phyloP scores from a whole-genome alignment of 2,888 invertebrate genomes.

The Lacanobia oleracea region DNA sequence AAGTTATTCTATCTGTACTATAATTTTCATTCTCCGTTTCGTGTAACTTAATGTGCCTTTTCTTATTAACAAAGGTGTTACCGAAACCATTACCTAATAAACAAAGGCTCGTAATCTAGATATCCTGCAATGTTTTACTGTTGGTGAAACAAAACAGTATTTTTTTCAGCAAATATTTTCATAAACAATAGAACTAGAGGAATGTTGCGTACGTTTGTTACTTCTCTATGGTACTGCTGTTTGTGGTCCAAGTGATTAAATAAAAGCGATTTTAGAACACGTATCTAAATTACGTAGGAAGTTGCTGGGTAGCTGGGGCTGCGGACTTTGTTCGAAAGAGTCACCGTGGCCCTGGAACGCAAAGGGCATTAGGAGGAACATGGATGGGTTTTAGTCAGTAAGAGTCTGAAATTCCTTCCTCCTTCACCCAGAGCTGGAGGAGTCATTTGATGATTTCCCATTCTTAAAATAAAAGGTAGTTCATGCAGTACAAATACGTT shows the following conservation, averaged over 20 bases:
- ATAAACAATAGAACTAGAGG: slow-evolving; percentile 62
- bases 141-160: slow-evolving; percentile 53
- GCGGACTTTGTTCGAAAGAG: too few species aligned
- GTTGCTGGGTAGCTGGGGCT: too few species aligned
- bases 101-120: slow-evolving; percentile 47
- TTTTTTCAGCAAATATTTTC: slow-evolving; percentile 61
- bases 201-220: slow-evolving; percentile 55
- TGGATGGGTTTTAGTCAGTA: too few species aligned
- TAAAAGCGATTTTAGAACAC: slow-evolving; percentile 15
- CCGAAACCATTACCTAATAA: slow-evolving; percentile 9
- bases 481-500: neutral
- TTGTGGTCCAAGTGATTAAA: slow-evolving; percentile 30
- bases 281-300: too few species aligned
- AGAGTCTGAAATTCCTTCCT: too few species aligned
- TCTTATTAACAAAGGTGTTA: slow-evolving; percentile 7
- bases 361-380: too few species aligned
- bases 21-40: too few species aligned
- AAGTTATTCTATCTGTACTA: too few species aligned
- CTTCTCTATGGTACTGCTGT: slow-evolving; percentile 22
- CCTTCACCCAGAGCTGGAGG: too few species aligned
- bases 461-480: too few species aligned
- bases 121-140: slow-evolving; percentile 44
- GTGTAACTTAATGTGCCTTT: neutral
- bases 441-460: too few species aligned
- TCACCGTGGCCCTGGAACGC: too few species aligned